Percentiles rank a stretch among this genome's conserved stretches.
Conservation (phyloP, 37 sponge, comb jelly and placozoan genomes). For the Beroe forskalii region DNA sequence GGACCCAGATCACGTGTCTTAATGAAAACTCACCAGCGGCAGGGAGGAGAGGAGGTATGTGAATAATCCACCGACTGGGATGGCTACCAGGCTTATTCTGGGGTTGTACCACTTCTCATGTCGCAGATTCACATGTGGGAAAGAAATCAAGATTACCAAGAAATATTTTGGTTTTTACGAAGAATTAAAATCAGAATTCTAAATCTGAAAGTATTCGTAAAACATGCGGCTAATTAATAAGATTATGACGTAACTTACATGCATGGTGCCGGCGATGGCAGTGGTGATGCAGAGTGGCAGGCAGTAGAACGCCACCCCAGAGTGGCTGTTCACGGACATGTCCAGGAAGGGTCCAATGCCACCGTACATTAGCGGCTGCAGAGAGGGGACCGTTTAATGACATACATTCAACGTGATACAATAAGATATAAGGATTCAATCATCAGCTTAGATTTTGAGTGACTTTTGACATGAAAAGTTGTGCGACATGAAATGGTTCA, state of each 20-base stretch:
- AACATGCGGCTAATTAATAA: too few relatives aligned
- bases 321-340: slow-evolving; percentile 17
- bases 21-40: slow-evolving; percentile 33
- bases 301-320: slow-evolving; percentile 1
- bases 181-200: too few relatives aligned
- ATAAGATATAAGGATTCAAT: too few relatives aligned
- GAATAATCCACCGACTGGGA: slow-evolving; percentile 23
- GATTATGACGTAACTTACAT: not conserved
- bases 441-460: too few relatives aligned
- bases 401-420: too few relatives aligned
- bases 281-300: not conserved
- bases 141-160: too few relatives aligned
- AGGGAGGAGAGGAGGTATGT: not conserved
- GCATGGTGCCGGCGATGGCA: not conserved
- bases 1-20: too few relatives aligned
- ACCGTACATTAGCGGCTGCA: slow-evolving; percentile 40
- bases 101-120: slow-evolving; percentile 63
- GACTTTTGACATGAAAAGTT: too few relatives aligned
- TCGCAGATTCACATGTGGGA: slow-evolving; percentile 19
- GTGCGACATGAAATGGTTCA: too few relatives aligned
- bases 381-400: too few relatives aligned
- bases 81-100: not conserved
- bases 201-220: too few relatives aligned
- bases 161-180: too few relatives aligned
- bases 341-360: slow-evolving; percentile 49